Base-by-base conservation (phyloP, 2,113 vertebrate species). In the Malaclemys terrapin region DNA sequence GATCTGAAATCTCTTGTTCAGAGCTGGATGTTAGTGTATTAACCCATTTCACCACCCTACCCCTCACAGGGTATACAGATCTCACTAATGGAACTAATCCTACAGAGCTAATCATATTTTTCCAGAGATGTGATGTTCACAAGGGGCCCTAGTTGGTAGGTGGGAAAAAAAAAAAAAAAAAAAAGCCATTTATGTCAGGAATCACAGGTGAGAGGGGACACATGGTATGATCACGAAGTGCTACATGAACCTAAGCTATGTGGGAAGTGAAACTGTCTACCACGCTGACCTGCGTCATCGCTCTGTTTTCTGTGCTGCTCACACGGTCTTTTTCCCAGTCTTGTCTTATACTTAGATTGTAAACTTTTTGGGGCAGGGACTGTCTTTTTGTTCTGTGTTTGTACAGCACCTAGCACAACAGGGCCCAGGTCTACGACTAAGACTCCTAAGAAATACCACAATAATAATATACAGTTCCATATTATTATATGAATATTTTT, bases 261-360 rank as follows among this genome's bases (percentile, higher is more conserved):
- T 72, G 88, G 95, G 87, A 93, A 91, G 79, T 85, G 91, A 95
- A 93, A 25, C 20, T 89, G 84, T 45, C 84, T 88, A 84, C 47
- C 91, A 93, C 4, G 4, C 35, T 59, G 82, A 93, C 59, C 82
- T 38, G 10, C 42, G 42, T 56, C 85, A 82, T 82, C 76, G 93
- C 38, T 56, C 10, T 80, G 85, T 75, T 57, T 65, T 56, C 80
- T 86, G 45, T 31, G 84, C 42, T 42, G 82, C n/a, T 79, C 84
- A 91, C 79, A 53, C 9, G 82, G 42, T 91, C 38, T 24, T 10
- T 13, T 72, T 19, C 0, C 35, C 76, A 87, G 22, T 59, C 31
- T 35, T 47, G 42, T 83, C 78, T 49, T 49, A 19, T 29, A 84
- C 88, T 80, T 92, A 87, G 65, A 31, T 53, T 49, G 10, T 8